Evolutionary conservation across 2,797 vertebrate genomes (phyloP).

Genomic region (Chanos chanos): DNA sequence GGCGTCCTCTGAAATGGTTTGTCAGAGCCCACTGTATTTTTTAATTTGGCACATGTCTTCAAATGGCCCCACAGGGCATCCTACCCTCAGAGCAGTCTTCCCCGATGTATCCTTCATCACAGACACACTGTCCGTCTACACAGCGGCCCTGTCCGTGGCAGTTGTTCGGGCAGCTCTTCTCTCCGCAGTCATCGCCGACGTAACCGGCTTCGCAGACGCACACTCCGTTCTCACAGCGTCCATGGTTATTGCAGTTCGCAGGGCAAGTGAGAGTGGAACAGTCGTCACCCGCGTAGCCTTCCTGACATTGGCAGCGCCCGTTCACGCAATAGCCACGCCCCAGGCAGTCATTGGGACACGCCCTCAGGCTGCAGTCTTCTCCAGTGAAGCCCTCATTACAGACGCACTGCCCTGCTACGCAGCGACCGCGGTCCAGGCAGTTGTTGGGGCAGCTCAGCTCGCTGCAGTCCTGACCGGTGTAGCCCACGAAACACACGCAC

Average conservation of each 20-base stretch:
- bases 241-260: conserved; percentile 71
- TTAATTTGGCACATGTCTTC: not conserved
- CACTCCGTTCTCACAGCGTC: conserved; percentile 76
- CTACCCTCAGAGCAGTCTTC: conserved; percentile 80
- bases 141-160: conserved; percentile 72
- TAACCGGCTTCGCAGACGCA: conserved; percentile 79
- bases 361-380: conserved; percentile 74
- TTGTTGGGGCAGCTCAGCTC: conserved; percentile 77
- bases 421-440: conserved; percentile 76
- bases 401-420: conserved; percentile 76
- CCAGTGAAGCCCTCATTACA: conserved; percentile 81
- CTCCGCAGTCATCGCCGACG: conserved; percentile 73
- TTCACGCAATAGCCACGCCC: conserved; percentile 70
- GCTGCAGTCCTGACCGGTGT: conserved; percentile 73
- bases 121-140: conserved; percentile 63
- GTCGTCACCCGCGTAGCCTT: conserved; percentile 78
- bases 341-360: conserved; percentile 80
- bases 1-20: too few relatives aligned
- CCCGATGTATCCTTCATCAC: conserved; percentile 80
- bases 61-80: not conserved
- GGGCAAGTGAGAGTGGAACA: conserved; percentile 77
- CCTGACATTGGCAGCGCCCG: conserved; percentile 65
- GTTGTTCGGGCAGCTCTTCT: conserved; percentile 71
- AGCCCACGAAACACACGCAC: conserved; percentile 75
- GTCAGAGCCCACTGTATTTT: too few relatives aligned